A percentile compares a stretch with the other conserved stretches of the same genome.
These are phyloP conservation scores for Parauchenoglanis ngamensis DNA, from an alignment of 2,797 vertebrate species.

Conservation along the genomic window DNA sequence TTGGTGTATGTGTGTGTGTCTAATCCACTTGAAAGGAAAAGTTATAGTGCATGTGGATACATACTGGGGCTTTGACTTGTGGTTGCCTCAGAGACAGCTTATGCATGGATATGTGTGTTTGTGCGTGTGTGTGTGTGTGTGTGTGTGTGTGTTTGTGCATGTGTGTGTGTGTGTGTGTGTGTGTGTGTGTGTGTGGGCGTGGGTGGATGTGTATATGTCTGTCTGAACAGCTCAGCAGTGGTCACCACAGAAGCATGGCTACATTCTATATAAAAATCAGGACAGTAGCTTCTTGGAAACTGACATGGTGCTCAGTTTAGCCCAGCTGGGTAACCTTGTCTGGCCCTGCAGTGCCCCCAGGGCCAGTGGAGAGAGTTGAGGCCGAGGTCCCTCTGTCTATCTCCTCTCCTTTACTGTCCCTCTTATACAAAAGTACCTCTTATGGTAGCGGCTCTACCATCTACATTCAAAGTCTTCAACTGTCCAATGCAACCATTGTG, in stretches of 20 bases:
- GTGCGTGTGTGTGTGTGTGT: slow-evolving; percentile 18
- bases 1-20: slow-evolving; percentile 35
- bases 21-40: slow-evolving; percentile 54
- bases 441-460: slow-evolving; percentile 76
- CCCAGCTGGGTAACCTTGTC: slow-evolving; percentile 77
- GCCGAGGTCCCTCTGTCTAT: slow-evolving; percentile 78
- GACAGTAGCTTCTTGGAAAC: slow-evolving; percentile 56
- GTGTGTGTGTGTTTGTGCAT: not conserved
- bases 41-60: slow-evolving; percentile 47
- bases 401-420: slow-evolving; percentile 60
- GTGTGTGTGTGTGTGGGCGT: not conserved
- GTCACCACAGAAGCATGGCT: slow-evolving; percentile 50
- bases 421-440: slow-evolving; percentile 79
- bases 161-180: slow-evolving; percentile 6
- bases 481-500: slow-evolving; percentile 86
- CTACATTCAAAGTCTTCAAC: slow-evolving; percentile 70
- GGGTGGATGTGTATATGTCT: slow-evolving; percentile 46
- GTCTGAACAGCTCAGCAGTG: slow-evolving; percentile 55
- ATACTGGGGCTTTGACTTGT: slow-evolving; percentile 49
- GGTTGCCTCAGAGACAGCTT: slow-evolving; percentile 49
- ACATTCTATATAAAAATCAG: slow-evolving; percentile 53
- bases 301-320: slow-evolving; percentile 59
- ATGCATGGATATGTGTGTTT: slow-evolving; percentile 42
- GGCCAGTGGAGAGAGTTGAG: slow-evolving; percentile 70
- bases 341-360: slow-evolving; percentile 62